Evolutionary conservation across 2,888 invertebrate species (phyloP).

Genomic region (Acleris emargana): DNA sequence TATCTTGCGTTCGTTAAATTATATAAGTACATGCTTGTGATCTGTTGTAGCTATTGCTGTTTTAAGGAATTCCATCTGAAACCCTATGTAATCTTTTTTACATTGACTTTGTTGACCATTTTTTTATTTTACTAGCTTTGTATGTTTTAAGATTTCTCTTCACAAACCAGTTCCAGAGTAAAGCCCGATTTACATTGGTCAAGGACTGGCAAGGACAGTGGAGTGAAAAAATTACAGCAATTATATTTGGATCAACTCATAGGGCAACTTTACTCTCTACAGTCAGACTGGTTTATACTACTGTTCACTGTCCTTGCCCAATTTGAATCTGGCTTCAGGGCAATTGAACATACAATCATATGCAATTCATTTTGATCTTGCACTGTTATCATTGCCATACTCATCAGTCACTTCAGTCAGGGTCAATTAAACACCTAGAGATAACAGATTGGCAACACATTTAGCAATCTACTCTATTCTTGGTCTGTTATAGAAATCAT

Average conservation of each 20-base stretch:
- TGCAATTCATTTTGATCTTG: constrained; percentile 1
- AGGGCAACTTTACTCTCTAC: too few relatives aligned
- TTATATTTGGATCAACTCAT: too few relatives aligned
- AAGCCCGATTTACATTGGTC: too few relatives aligned
- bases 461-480: neutral
- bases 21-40: constrained; percentile 4
- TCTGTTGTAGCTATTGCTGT: neutral
- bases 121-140: too few relatives aligned
- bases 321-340: too few relatives aligned
- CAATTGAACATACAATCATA: neutral
- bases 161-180: neutral
- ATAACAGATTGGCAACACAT: constrained; percentile 1
- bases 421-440: neutral
- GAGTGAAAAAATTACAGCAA: too few relatives aligned
- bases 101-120: too few relatives aligned
- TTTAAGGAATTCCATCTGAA: neutral
- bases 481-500: too few relatives aligned
- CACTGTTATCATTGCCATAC: constrained; percentile 1
- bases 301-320: too few relatives aligned
- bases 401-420: neutral
- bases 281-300: too few relatives aligned
- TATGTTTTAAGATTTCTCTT: neutral
- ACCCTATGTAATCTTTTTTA: neutral
- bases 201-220: too few relatives aligned
- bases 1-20: constrained; percentile 1